These are phyloP conservation scores for Merodon equestris DNA, from an alignment of 2,888 invertebrate species.

Conservation along the genomic window DNA sequence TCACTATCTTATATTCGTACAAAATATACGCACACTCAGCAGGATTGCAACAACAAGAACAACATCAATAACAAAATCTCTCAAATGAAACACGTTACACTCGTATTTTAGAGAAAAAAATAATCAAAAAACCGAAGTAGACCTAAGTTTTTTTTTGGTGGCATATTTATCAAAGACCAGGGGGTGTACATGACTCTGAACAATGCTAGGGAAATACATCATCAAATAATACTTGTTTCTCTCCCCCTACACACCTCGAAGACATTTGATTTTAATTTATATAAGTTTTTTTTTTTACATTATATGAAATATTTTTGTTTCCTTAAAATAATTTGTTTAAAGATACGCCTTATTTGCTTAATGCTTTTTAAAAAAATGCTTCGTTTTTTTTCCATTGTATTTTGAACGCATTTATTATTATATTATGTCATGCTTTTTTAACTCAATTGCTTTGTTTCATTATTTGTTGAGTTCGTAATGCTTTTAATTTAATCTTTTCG, in stretches of 20 bases:
- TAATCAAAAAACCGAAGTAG: background rate
- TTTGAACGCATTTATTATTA: conserved; percentile 21
- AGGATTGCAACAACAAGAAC: conserved; percentile 69
- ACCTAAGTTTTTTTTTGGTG: too few species aligned
- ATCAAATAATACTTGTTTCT: conserved; percentile 8
- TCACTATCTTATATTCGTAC: conserved; percentile 56
- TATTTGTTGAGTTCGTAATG: too few species aligned
- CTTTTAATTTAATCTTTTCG: conserved; percentile 38
- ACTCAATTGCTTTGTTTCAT: conserved; percentile 68
- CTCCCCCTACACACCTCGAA: conserved; percentile 17
- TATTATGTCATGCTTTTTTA: conserved; percentile 69
- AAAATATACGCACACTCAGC: conserved; percentile 63
- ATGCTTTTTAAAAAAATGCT: conserved; percentile 57
- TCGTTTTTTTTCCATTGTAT: conserved; percentile 28
- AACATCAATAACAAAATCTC: conserved; percentile 64
- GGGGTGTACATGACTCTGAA: too few species aligned
- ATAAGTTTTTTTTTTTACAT: too few species aligned
- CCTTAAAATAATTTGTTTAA: conserved; percentile 43
- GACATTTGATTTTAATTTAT: conserved; percentile 14
- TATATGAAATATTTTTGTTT: conserved; percentile 8
- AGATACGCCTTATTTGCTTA: conserved; percentile 43
- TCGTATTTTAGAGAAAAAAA: conserved; percentile 54
- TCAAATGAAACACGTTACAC: conserved; percentile 58
- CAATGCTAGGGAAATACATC: conserved; percentile 23
- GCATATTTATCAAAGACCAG: too few species aligned